Conservation (phyloP, 1,140 invertebrate genomes). For the Leptonema lineaticorne region DNA sequence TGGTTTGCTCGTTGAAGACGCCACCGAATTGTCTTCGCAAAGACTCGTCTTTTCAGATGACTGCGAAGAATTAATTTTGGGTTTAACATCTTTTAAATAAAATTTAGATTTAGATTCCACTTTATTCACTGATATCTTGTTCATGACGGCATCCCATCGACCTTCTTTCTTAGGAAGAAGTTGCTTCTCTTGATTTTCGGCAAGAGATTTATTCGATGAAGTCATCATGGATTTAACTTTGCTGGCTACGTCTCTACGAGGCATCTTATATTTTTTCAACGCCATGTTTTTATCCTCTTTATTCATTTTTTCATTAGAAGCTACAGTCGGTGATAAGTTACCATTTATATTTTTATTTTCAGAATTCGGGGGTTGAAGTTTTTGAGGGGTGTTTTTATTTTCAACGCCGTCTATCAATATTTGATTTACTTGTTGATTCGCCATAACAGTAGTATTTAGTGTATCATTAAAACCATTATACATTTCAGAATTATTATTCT, state of each 20-base stretch:
- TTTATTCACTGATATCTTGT: conserved; percentile 75
- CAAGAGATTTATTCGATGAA: conserved; percentile 50
- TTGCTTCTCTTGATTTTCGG: conserved; percentile 52
- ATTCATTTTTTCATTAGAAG: conserved; percentile 41
- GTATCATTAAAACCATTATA: conserved; percentile 35
- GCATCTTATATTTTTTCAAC: conserved; percentile 74
- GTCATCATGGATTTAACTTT: conserved; percentile 73
- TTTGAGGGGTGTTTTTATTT: not conserved
- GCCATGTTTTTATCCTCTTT: conserved; percentile 59
- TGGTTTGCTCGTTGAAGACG: conserved; percentile 44
- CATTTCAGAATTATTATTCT: conserved; percentile 40
- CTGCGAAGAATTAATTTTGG: conserved; percentile 62
- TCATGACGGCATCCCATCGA: conserved; percentile 78
- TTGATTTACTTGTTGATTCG: conserved; percentile 12
- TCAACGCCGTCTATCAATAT: not conserved
- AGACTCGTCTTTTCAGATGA: conserved; percentile 35
- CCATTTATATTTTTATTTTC: conserved; percentile 12
- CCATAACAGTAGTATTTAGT: conserved; percentile 31
- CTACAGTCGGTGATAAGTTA: conserved; percentile 18
- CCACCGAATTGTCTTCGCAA: conserved; percentile 28
- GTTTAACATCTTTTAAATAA: conserved; percentile 75
- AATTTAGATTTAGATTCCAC: conserved; percentile 67
- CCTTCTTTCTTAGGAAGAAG: conserved; percentile 54
- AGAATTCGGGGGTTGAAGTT: not conserved
- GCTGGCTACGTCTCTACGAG: conserved; percentile 70